Conservation (phyloP, 2,888 invertebrate genomes). For the Tipula lateralis region DNA sequence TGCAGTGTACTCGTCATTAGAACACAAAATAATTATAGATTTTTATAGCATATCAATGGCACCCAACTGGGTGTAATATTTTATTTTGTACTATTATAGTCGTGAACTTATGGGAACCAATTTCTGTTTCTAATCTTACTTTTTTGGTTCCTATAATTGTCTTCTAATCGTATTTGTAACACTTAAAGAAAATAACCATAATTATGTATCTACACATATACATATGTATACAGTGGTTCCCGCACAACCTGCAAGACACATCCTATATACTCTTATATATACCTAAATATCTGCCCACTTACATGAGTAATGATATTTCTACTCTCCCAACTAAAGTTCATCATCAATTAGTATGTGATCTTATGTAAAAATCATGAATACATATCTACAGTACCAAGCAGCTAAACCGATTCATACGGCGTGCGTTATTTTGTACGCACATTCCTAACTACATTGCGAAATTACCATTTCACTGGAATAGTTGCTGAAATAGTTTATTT, state of each 20-base stretch:
- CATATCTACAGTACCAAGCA: background rate
- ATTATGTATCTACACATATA: too few species aligned
- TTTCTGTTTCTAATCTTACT: background rate
- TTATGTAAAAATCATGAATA: background rate
- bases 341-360: background rate
- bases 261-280: background rate
- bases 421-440: too few species aligned
- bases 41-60: conserved; percentile 19
- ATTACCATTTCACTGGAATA: too few species aligned
- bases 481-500: too few species aligned
- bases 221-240: background rate
- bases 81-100: background rate
- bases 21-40: background rate
- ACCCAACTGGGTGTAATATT: conserved; percentile 24
- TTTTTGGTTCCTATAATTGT: background rate
- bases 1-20: background rate
- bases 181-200: background rate
- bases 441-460: too few species aligned
- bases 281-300: background rate
- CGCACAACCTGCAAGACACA: background rate
- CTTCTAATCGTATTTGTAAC: conserved; percentile 12
- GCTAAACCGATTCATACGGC: too few species aligned
- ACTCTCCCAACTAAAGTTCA: conserved; percentile 16
- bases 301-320: background rate
- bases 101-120: conserved; percentile 19